phyloP scores from a whole-genome alignment of 2,797 vertebrate genomes.

The Phrynocephalus forsythii region DNA sequence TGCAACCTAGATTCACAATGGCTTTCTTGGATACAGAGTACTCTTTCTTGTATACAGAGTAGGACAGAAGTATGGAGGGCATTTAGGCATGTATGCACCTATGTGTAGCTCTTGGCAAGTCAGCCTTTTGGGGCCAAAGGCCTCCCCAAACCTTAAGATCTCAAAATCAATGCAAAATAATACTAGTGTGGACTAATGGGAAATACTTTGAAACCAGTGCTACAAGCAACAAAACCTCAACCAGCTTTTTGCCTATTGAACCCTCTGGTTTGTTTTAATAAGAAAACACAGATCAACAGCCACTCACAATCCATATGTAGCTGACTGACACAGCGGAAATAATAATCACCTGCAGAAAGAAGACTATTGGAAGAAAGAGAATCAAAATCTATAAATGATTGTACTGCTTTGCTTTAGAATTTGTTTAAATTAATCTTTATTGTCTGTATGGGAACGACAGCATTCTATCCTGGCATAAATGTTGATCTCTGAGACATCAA shows the following conservation, averaged over 20 bases:
- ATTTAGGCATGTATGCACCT: too few species aligned
- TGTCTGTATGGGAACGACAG: constrained; percentile 52
- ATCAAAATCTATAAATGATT: constrained; percentile 29
- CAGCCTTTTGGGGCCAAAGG: too few species aligned
- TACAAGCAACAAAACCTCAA: constrained; percentile 16
- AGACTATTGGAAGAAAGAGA: constrained; percentile 16
- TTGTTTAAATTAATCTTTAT: constrained; percentile 68
- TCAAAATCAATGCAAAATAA: background rate
- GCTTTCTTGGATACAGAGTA: too few species aligned
- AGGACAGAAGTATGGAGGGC: too few species aligned
- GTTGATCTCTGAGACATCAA: constrained; percentile 51
- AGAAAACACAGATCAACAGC: constrained; percentile 18
- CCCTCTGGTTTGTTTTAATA: constrained; percentile 22
- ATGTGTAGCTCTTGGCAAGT: too few species aligned
- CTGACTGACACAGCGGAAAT: constrained; percentile 20
- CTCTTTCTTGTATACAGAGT: too few species aligned
- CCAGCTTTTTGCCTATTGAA: constrained; percentile 12
- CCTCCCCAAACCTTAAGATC: too few species aligned
- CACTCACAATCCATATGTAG: background rate
- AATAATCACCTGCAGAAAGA: constrained; percentile 29
- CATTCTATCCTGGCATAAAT: constrained; percentile 47
- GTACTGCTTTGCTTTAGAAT: constrained; percentile 59
- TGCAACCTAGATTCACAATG: too few species aligned
- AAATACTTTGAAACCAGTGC: constrained; percentile 14
- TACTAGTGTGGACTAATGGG: background rate